Conservation (phyloP, 2,797 vertebrate genomes). For the Acanthurus lineatus region DNA sequence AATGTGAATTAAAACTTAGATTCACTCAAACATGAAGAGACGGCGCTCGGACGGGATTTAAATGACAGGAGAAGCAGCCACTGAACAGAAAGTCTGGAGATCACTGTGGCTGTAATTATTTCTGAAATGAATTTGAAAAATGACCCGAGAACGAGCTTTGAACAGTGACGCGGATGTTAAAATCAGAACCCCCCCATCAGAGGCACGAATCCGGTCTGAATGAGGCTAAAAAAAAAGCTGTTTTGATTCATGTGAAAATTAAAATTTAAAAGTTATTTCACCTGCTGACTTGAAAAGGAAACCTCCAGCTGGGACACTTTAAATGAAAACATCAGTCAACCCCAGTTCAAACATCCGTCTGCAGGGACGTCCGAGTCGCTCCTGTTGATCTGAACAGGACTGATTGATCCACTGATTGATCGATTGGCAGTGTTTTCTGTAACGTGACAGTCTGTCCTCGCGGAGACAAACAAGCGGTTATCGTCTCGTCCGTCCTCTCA, state of each 20-base stretch:
- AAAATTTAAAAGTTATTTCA: neutral
- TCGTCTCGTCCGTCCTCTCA: conserved; percentile 15
- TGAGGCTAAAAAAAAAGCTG: neutral
- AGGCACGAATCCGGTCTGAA: neutral
- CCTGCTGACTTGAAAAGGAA: neutral
- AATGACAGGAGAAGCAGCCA: neutral
- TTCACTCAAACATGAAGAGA: too few relatives aligned
- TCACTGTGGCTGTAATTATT: neutral
- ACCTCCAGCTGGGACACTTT: neutral
- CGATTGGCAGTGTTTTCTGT: conserved; percentile 3
- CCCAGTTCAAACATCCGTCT: neutral
- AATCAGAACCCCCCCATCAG: too few relatives aligned
- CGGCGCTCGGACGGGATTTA: neutral
- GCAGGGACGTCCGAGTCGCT: neutral
- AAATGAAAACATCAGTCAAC: neutral
- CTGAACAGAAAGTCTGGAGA: neutral
- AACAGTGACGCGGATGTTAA: neutral
- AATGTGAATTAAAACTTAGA: neutral
- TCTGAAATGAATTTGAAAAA: neutral
- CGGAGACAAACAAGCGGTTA: conserved; percentile 22
- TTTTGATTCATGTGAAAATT: too few relatives aligned
- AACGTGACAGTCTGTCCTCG: conserved; percentile 36
- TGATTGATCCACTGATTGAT: neutral
- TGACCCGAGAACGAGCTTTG: neutral
- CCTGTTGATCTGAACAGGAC: neutral